A percentile compares a stretch with the other conserved stretches of the same genome.
phyloP scores from a whole-genome alignment of 2,113 vertebrate species.

The Psilopsiagon aurifrons region DNA sequence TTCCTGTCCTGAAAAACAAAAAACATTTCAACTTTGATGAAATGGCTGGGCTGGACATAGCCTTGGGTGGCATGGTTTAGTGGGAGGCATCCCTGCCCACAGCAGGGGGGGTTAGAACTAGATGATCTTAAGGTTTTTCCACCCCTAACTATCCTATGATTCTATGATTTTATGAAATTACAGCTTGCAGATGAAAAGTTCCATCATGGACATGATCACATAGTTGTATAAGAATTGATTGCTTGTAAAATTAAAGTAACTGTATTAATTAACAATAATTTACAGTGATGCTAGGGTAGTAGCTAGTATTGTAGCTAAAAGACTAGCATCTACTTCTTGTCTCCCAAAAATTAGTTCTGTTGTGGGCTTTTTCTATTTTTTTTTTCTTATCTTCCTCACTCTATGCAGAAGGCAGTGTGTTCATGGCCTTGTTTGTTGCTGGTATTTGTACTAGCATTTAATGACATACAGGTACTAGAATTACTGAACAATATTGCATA shows the following conservation, averaged over 20 bases:
- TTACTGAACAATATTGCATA: not conserved
- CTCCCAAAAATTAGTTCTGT: not conserved
- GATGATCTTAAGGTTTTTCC: too few relatives aligned
- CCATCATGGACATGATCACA: too few relatives aligned
- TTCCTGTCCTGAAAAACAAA: not conserved
- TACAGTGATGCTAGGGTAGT: not conserved
- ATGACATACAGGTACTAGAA: not conserved
- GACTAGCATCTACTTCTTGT: not conserved
- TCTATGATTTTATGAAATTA: too few relatives aligned
- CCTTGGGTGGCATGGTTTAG: too few relatives aligned
- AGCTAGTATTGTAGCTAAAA: not conserved
- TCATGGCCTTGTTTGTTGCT: not conserved
- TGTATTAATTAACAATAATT: not conserved
- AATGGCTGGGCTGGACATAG: not conserved
- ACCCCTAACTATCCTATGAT: too few relatives aligned
- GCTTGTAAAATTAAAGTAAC: not conserved
- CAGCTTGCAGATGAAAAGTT: not conserved
- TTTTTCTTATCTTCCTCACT: not conserved
- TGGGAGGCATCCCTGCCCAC: too few relatives aligned
- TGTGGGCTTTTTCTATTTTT: not conserved
- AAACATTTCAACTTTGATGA: not conserved
- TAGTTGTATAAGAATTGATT: not conserved
- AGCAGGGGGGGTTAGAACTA: too few relatives aligned
- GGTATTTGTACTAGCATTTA: not conserved
- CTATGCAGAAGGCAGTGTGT: rapidly evolving